phyloP scores from a whole-genome alignment of 2,888 invertebrate species.

The Cremastobaeus sp. region DNA sequence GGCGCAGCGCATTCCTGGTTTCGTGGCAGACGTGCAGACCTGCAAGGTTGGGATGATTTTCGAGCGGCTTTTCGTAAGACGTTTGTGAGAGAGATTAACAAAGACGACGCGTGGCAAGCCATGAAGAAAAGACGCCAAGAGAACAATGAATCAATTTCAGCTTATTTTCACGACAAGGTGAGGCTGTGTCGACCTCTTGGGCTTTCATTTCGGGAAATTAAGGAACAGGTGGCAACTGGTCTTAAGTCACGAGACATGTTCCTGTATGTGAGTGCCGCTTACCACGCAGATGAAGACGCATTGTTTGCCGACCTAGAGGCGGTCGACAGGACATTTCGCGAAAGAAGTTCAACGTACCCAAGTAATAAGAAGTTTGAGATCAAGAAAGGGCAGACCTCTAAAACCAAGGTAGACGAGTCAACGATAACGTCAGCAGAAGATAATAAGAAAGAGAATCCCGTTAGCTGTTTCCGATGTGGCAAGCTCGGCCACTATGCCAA shows the following conservation, averaged over 20 bases:
- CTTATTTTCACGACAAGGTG: slow-evolving; percentile 8
- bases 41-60: neutral
- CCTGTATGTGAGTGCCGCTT: neutral
- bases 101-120: slow-evolving; percentile 11
- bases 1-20: neutral
- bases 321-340: neutral
- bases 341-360: neutral
- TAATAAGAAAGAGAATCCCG: neutral
- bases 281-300: slow-evolving; percentile 1
- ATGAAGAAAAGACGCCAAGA: slow-evolving; percentile 5
- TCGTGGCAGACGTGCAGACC: neutral
- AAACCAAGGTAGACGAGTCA: neutral
- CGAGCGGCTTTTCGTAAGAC: slow-evolving; percentile 6
- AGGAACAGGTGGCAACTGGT: slow-evolving; percentile 1
- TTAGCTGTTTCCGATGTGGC: neutral
- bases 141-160: neutral
- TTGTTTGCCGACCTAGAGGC: slow-evolving; percentile 3
- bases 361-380: neutral
- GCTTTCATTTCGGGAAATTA: neutral
- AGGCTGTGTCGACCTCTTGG: neutral
- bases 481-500: neutral
- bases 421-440: neutral
- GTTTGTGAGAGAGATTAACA: slow-evolving; percentile 17
- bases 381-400: neutral
- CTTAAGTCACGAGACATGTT: slow-evolving; percentile 24